Evolutionary conservation across 2,797 vertebrate species (phyloP).

Genomic region (Australoheros facetus): DNA sequence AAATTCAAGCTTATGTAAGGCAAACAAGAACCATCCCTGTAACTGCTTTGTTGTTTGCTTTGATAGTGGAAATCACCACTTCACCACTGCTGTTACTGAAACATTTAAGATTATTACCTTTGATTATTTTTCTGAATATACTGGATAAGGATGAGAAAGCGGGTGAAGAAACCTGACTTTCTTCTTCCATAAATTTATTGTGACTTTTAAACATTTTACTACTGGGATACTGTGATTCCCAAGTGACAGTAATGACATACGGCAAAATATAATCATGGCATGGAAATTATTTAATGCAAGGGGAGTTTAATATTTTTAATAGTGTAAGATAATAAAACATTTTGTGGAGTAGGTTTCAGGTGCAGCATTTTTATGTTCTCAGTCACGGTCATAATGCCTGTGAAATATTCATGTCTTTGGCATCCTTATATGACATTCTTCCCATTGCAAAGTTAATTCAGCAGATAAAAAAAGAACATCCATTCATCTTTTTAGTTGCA

Average conservation of each 20-base stretch:
- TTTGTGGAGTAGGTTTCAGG: not conserved
- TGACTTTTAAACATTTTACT: not conserved
- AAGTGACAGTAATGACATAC: not conserved
- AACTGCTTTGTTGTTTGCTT: slow-evolving; percentile 8
- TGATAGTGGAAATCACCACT: not conserved
- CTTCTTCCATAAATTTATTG: not conserved
- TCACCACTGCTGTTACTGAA: not conserved
- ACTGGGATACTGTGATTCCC: not conserved
- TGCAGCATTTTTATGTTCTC: not conserved
- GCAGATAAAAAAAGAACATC: slow-evolving; percentile 17
- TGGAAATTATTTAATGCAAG: not conserved
- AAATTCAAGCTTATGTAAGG: not conserved
- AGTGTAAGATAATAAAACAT: not conserved
- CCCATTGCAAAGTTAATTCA: slow-evolving; percentile 19
- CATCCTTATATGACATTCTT: slow-evolving; percentile 12
- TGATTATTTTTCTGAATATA: not conserved
- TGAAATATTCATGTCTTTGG: slow-evolving; percentile 8
- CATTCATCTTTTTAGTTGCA: slow-evolving; percentile 9
- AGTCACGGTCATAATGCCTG: not conserved
- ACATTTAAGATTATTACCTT: not conserved
- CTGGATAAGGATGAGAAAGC: not conserved
- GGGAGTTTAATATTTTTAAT: not conserved
- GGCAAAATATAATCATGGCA: not conserved
- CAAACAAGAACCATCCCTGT: not conserved
- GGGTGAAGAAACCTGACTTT: not conserved